Percentiles rank a stretch among this genome's conserved stretches.
phyloP scores from a whole-genome alignment of 2,797 vertebrate species.

The Distichodus sexfasciatus region DNA sequence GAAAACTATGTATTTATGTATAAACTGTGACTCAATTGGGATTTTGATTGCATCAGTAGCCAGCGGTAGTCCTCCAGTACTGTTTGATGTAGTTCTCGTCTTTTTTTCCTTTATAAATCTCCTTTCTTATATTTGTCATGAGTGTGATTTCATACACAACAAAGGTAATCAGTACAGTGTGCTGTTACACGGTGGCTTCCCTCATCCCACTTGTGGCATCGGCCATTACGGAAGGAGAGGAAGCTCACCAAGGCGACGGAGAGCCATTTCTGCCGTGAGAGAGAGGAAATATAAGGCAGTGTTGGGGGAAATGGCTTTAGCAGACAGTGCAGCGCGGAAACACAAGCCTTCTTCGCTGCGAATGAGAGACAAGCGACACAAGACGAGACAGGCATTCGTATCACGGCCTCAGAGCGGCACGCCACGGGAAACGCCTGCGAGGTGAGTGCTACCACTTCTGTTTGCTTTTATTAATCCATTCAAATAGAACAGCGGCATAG shows the following conservation, averaged over 20 bases:
- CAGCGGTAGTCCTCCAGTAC: too few species aligned
- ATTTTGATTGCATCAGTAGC: too few species aligned
- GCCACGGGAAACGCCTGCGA: neutral
- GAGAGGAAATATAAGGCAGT: conserved; percentile 93
- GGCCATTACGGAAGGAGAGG: too few species aligned
- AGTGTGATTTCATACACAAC: neutral
- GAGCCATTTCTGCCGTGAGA: conserved; percentile 59
- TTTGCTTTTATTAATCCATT: conserved; percentile 4
- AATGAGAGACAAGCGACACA: conserved; percentile 25
- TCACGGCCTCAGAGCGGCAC: neutral
- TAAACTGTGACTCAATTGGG: too few species aligned
- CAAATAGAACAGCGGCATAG: neutral
- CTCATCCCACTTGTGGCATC: conserved; percentile 31
- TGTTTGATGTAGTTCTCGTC: neutral
- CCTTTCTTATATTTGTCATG: neutral
- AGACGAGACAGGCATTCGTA: conserved; percentile 22
- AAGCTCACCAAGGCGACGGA: conserved; percentile 50
- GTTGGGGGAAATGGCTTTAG: conserved; percentile 93
- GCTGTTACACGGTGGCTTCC: neutral
- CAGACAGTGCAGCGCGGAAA: conserved; percentile 74
- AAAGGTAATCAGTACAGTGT: neutral
- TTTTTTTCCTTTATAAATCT: neutral
- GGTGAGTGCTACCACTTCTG: conserved; percentile 32
- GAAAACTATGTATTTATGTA: too few species aligned
- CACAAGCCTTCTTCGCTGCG: conserved; percentile 50